Conservation (phyloP, 2,797 vertebrate species). For the Nannoperca australis region DNA sequence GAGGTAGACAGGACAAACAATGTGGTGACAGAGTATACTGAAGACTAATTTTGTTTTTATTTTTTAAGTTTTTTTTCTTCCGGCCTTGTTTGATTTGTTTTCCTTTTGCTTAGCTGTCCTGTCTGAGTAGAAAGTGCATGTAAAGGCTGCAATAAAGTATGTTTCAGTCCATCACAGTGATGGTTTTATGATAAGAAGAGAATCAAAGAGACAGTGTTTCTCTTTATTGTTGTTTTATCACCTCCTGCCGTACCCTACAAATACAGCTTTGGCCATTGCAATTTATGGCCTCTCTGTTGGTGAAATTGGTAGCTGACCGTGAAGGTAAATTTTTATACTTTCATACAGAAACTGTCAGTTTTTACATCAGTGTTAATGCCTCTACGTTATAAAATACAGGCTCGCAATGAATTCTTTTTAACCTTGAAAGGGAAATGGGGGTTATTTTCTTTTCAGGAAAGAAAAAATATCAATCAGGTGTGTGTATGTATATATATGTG, state of each 20-base stretch:
- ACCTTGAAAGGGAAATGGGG: constrained; percentile 72
- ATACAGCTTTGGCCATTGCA: constrained; percentile 56
- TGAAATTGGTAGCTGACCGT: constrained; percentile 66
- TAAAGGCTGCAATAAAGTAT: constrained; percentile 75
- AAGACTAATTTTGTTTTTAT: constrained; percentile 54
- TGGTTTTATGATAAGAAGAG: constrained; percentile 73
- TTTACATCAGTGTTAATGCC: constrained; percentile 74
- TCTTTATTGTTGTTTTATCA: constrained; percentile 71
- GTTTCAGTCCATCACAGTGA: constrained; percentile 80
- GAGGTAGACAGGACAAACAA: constrained; percentile 57
- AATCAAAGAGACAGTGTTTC: constrained; percentile 58
- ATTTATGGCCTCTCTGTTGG: constrained; percentile 58
- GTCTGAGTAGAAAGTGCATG: constrained; percentile 67
- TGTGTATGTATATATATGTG: constrained; percentile 70
- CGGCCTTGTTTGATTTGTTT: constrained; percentile 62
- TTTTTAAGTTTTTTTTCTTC: constrained; percentile 52
- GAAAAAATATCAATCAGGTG: constrained; percentile 71
- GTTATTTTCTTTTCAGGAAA: constrained; percentile 67
- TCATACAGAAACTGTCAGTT: constrained; percentile 73
- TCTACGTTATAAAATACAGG: constrained; percentile 74
- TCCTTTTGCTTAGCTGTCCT: constrained; percentile 59
- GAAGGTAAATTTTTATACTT: constrained; percentile 83
- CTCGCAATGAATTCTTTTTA: constrained; percentile 57
- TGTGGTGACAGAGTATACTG: constrained; percentile 48
- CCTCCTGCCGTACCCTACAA: constrained; percentile 74